Base-by-base conservation (phyloP, 2,888 invertebrate species). In the Melanotus villosus region DNA sequence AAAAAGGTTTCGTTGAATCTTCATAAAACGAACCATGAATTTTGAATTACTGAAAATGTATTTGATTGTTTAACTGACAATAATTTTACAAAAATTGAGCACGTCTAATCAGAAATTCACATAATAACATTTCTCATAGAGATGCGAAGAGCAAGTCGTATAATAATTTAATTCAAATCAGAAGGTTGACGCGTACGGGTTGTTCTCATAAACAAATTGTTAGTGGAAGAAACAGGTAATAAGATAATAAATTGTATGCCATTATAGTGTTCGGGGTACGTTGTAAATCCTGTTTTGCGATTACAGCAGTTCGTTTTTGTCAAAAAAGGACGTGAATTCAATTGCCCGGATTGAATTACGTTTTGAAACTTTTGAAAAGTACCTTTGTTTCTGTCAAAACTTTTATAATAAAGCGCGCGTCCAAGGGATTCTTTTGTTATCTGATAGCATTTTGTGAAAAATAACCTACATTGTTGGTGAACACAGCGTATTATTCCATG, bases 361-460 rank as follows among this genome's bases (percentile, higher is more conserved):
- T 68, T 63, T 68, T 68, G 62, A 62, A 68, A 68, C 36, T 68
- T 68, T 56, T 59, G 59, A 62, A 68, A 68, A 68, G 62, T 71
- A 68, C 65, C 62, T 65, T 69, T 68, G 65, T 68, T 69, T 68
- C 65, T 68, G 71, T 69, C 71, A 66, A 65, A 71, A 71, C 68
- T 71, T 71, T 71, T 69, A 66, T 66, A 71, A 71, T 71, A 68
- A 71, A 68, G 64, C 60, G 52, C 62, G 58, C 56, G 62, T 68
- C 68, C 50, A n/a, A 36, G 43, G 65, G 56, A 67, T 70, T 67
- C 72, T 67, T 72, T 72, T 70, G 72, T 72, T 72, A 72, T 72
- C 69, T 59, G 72, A 72, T 72, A 63, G 65, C 65, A 66, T 59
- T 62, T 65, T 60, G 54, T 71, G 72, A 72, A 72, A 72, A 70